phyloP scores from a whole-genome alignment of 2,888 invertebrate genomes.

The Parelbella ahira region DNA sequence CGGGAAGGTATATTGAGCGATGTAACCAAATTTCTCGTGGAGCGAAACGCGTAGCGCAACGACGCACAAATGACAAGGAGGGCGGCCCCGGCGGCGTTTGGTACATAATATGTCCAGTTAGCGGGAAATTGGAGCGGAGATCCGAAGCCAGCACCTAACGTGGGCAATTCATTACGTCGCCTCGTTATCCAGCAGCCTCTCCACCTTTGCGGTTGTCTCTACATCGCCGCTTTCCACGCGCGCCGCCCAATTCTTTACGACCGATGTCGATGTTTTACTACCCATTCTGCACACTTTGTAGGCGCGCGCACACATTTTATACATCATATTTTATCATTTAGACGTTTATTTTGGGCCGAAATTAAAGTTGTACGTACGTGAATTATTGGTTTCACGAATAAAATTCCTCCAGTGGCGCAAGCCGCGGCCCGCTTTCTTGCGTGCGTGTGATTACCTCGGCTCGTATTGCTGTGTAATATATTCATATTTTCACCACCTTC shows the following conservation, averaged over 20 bases:
- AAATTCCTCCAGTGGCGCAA: conserved; percentile 55
- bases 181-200: conserved; percentile 47
- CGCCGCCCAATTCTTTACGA: conserved; percentile 24
- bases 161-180: conserved; percentile 65
- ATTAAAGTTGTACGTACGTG: conserved; percentile 67
- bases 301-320: conserved; percentile 15
- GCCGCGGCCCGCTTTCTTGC: conserved; percentile 61
- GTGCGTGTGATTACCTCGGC: conserved; percentile 73
- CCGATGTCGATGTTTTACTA: conserved; percentile 21
- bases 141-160: conserved; percentile 57
- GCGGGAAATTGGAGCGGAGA: conserved; percentile 60
- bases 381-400: conserved; percentile 73
- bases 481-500: conserved; percentile 77
- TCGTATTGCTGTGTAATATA: conserved; percentile 70
- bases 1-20: no score
- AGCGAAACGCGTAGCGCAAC: no score
- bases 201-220: not conserved
- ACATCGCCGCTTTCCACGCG: conserved; percentile 16
- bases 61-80: no score
- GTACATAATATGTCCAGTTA: conserved; percentile 55
- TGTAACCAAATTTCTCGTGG: no score
- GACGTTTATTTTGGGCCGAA: conserved; percentile 52
- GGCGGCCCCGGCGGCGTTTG: conserved; percentile 38
- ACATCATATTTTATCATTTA: conserved; percentile 42
- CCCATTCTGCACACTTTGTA: conserved; percentile 24